Percentiles rank a stretch among this genome's conserved stretches.
These are phyloP conservation scores for Cephus rjabovi DNA, from an alignment of 2,888 invertebrate species.

Conservation along the genomic window DNA sequence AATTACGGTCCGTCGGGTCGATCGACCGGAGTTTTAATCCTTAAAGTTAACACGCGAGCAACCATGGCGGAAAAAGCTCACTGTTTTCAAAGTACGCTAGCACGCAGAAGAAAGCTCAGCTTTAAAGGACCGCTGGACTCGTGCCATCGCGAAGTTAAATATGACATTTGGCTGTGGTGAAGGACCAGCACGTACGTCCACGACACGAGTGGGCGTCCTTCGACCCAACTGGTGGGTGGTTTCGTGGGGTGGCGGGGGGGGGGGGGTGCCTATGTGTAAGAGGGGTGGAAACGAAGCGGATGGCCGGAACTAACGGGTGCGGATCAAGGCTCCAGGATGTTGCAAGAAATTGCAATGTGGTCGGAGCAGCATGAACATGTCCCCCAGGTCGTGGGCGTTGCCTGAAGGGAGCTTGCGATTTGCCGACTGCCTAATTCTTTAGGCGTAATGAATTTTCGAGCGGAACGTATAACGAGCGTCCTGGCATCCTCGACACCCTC, in stretches of 20 bases:
- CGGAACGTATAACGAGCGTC: not conserved
- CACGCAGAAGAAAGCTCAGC: not conserved
- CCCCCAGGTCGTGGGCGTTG: not conserved
- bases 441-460: not conserved
- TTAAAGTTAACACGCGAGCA: not conserved
- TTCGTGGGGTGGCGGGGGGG: not conserved
- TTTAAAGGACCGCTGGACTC: conserved; percentile 22
- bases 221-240: conserved; percentile 5
- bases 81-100: not conserved
- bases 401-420: conserved; percentile 19
- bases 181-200: not conserved
- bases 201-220: not conserved
- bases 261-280: not conserved
- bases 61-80: not conserved
- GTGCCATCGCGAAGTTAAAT: conserved; percentile 22
- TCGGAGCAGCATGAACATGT: conserved; percentile 11
- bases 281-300: not conserved
- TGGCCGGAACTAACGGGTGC: not conserved
- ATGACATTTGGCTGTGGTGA: conserved; percentile 9
- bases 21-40: not conserved
- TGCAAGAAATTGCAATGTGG: conserved; percentile 24
- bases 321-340: not conserved
- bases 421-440: conserved; percentile 20
- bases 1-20: not conserved
- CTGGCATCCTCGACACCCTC: not conserved